Base-by-base conservation (phyloP, 2,888 invertebrate genomes). In the Aphidoletes aphidimyza region DNA sequence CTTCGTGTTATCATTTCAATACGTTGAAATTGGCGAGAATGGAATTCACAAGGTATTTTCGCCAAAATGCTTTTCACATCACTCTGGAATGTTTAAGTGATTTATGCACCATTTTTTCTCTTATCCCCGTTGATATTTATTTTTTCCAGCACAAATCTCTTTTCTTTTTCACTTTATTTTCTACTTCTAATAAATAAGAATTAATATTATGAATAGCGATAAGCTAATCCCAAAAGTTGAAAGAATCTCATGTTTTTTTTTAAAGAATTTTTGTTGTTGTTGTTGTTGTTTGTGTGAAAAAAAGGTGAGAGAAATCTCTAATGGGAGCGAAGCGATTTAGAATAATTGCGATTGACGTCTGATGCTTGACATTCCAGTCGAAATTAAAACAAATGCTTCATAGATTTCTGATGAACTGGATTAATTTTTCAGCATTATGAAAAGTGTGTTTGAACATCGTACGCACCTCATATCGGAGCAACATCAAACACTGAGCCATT, bases 51-150 rank as follows among this genome's bases (percentile, higher is more conserved):
- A n/a, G n/a, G n/a, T n/a, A n/a, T n/a, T n/a, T n/a, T n/a, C n/a
- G n/a, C n/a, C n/a, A 54, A 54, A 22, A 54, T 54, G 54, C n/a
- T n/a, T n/a, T 22, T 54, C 54, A 54, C 22, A 54, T 54, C n/a
- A 22, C 3, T n/a, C 22, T 54, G n/a, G 54, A 54, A 54, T 22
- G 54, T 54, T 54, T 22, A 54, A 22, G 54, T 54, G 54, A 54
- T 54, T 54, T 54, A 54, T 54, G 22, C 22, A 6, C n/a, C 54
- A 22, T 54, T 22, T 54, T 54, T 54, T 54, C 22, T 9, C 19
- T 47, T 17, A 17, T 47, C 19, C 19, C 8, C 3, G 9, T 47
- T 19, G 3, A 47, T 22, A 22, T 54, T 22, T 14, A 17, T 17
- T 47, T 47, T 47, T 47, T 54, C 54, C 22, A 22, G 6, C n/a